Base-by-base conservation (phyloP, 1,140 invertebrate species). In the Octopus bimaculoides region DNA sequence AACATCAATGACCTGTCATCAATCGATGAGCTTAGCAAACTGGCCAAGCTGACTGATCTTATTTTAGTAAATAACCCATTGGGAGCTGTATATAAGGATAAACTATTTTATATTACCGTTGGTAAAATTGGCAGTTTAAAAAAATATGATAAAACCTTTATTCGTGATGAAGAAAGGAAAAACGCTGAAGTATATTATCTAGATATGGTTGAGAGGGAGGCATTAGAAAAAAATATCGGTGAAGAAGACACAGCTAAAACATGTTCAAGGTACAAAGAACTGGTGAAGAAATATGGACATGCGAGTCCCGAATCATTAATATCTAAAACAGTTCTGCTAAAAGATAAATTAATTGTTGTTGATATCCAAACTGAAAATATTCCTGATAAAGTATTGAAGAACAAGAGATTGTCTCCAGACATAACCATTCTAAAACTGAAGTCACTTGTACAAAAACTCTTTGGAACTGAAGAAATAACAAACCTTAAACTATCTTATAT, bases 391-490 rank as follows among this genome's bases (percentile, higher is more conserved):
- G 8, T 17, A 14, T 71, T 71, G 5, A 71, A 71, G 26, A 14
- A 71, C 17, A 71, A 71, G 66, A 71, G 7, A 71, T 71, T 71
- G 66, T 71, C 66, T 8, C 66, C 66, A 71, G 26, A 14, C 17
- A 71, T 71, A 20, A 71, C 66, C 5, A 20, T 71, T 71, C 26
- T 71, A 14, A 71, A 71, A 17, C 26, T 71, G 26, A 71, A 71
- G 26, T 71, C 66, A n/a, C 26, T 71, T 71, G 66, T 71, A 17
- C 66, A 71, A 71, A 71, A 20, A 71, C 66, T 71, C 14, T 71
- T 10, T 17, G 7, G 7, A 71, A 17, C 7, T 71, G 1, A 14
- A 4, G 66, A 71, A 6, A 71, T 71, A 1, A 71, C 26, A 0
- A 71, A 71, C 7, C 6, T 71, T 4, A 71, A 9, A 12, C 14